These are phyloP conservation scores for Horisme vitalbata DNA, from an alignment of 2,888 invertebrate species.

Conservation along the genomic window DNA sequence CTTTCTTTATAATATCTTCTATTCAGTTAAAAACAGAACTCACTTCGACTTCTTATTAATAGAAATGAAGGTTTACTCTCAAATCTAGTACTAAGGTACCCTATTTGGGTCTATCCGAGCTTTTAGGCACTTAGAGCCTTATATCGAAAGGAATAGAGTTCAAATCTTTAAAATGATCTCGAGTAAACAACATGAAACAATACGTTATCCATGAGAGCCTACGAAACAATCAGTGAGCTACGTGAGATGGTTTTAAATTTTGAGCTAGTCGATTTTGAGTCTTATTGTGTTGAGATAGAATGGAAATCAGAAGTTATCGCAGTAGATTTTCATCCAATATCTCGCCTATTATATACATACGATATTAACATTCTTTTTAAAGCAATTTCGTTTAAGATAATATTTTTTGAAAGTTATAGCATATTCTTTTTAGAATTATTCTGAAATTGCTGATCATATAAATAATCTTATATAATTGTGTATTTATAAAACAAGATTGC, in stretches of 20 bases:
- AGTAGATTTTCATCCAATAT: background rate
- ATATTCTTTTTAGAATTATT: too few species aligned
- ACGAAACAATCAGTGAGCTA: constrained; percentile 54
- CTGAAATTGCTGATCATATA: too few species aligned
- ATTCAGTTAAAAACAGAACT: too few species aligned
- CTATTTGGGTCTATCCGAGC: background rate
- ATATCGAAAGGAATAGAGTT: constrained; percentile 2
- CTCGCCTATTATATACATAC: too few species aligned
- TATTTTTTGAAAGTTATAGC: too few species aligned
- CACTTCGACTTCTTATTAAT: too few species aligned
- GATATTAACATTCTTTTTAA: too few species aligned
- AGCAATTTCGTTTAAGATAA: too few species aligned
- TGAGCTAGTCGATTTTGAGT: background rate
- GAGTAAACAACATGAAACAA: constrained; percentile 47
- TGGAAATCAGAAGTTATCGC: background rate
- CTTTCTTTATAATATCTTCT: too few species aligned
- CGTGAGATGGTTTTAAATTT: constrained; percentile 41
- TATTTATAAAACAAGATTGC: too few species aligned
- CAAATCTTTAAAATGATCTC: constrained; percentile 20
- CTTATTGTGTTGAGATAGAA: constrained; percentile 1
- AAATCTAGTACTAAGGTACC: background rate
- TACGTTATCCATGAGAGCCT: constrained; percentile 47
- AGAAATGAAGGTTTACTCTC: too few species aligned
- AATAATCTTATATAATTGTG: too few species aligned
- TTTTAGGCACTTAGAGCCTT: background rate